Percentiles rank a stretch among this genome's conserved stretches.
Conservation (phyloP, 2,888 invertebrate genomes). For the Drosophila nr. perissopoda region DNA sequence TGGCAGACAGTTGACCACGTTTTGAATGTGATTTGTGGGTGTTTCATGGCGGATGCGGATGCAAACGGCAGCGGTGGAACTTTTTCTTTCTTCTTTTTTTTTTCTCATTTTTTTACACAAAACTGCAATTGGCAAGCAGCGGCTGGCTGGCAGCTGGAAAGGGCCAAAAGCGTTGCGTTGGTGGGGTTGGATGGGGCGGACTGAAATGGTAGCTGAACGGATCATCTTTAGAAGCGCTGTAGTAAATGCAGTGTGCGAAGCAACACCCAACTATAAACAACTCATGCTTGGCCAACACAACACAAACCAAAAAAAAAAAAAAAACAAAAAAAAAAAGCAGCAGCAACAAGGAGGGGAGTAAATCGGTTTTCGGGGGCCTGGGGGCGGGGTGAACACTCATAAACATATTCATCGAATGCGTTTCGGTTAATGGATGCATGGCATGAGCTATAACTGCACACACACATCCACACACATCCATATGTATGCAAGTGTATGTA, state of each 20-base stretch:
- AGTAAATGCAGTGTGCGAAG: constrained; percentile 29
- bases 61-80: constrained; percentile 41
- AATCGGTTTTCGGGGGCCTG: background rate
- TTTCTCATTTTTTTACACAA: background rate
- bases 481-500: background rate
- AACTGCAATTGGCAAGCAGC: constrained; percentile 50
- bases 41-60: constrained; percentile 61
- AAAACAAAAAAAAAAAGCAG: background rate
- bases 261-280: constrained; percentile 54
- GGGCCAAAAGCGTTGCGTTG: too few species aligned
- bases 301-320: background rate
- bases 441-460: constrained; percentile 12
- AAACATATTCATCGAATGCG: constrained; percentile 58
- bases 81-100: constrained; percentile 29
- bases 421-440: constrained; percentile 31
- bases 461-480: background rate
- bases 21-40: constrained; percentile 62
- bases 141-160: background rate
- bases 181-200: background rate
- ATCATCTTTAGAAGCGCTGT: constrained; percentile 46
- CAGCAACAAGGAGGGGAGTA: background rate
- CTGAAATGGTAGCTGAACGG: constrained; percentile 36
- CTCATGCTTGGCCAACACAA: constrained; percentile 26
- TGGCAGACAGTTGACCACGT: constrained; percentile 55
- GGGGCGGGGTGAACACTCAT: constrained; percentile 22